These are phyloP conservation scores for Thermophis baileyi DNA, from an alignment of 2,113 vertebrate genomes.

Conservation along the genomic window DNA sequence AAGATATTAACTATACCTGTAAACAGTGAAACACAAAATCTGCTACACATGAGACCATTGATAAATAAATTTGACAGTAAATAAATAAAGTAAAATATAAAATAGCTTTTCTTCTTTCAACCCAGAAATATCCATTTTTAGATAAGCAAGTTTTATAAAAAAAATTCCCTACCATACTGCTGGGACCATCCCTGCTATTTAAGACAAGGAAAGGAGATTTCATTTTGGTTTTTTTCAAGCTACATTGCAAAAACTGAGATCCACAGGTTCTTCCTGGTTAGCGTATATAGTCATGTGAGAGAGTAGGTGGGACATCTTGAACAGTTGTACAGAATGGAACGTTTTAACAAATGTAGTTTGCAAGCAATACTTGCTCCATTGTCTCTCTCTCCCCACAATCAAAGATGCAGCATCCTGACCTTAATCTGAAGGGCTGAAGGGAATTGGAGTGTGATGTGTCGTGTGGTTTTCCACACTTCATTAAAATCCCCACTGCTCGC, in stretches of 20 bases:
- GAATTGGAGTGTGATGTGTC: slow-evolving; percentile 27
- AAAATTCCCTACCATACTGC: slow-evolving; percentile 19
- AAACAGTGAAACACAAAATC: slow-evolving; percentile 49
- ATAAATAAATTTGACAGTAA: slow-evolving; percentile 20
- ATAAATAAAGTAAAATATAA: slow-evolving; percentile 27
- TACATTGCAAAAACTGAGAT: not conserved
- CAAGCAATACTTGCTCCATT: not conserved
- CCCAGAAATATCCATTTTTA: not conserved
- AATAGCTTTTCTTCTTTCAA: slow-evolving; percentile 14
- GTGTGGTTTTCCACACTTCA: slow-evolving; percentile 49
- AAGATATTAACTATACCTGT: slow-evolving; percentile 72
- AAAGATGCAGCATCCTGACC: not conserved
- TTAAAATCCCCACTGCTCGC: slow-evolving; percentile 47
- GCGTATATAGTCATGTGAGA: not conserved
- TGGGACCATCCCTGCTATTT: slow-evolving; percentile 37
- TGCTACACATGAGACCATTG: slow-evolving; percentile 26
- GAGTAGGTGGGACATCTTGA: not conserved
- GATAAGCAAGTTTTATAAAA: slow-evolving; percentile 13
- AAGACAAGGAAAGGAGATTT: slow-evolving; percentile 8
- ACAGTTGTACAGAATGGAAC: not conserved
- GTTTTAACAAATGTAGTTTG: not conserved
- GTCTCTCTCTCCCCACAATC: too few relatives aligned
- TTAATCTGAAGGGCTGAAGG: not conserved
- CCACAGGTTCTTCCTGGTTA: not conserved
- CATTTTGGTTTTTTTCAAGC: slow-evolving; percentile 16